Evolutionary conservation across 2,797 vertebrate species (phyloP).

Genomic region (Peromyscus attwateri): DNA sequence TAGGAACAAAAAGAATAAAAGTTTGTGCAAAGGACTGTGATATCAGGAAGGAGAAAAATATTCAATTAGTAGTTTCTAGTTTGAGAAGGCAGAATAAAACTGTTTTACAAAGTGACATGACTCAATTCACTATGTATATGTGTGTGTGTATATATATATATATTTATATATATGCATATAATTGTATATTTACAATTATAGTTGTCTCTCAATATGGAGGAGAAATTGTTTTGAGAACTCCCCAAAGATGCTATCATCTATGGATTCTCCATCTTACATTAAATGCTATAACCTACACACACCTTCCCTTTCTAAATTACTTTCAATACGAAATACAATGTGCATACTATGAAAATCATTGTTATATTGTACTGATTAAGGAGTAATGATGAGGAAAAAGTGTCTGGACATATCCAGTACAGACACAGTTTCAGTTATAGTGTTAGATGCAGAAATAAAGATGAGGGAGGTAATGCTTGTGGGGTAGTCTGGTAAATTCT

Average conservation of each 20-base stretch:
- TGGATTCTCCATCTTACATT: neutral
- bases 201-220: neutral
- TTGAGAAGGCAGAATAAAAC: neutral
- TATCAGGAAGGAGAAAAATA: neutral
- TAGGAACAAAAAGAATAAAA: neutral
- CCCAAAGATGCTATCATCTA: neutral
- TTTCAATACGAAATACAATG: neutral
- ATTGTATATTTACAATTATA: too few relatives aligned
- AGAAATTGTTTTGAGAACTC: neutral
- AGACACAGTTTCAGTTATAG: neutral
- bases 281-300: neutral
- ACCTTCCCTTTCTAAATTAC: neutral
- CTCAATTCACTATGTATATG: neutral
- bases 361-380: too few relatives aligned
- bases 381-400: neutral
- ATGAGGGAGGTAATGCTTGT: too few relatives aligned
- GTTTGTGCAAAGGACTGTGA: neutral
- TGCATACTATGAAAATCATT: neutral
- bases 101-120: neutral
- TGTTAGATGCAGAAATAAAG: neutral
- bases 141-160: too few relatives aligned
- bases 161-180: too few relatives aligned
- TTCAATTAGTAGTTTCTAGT: neutral
- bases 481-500: neutral
- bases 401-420: neutral